Base-by-base conservation (phyloP, 2,113 vertebrate genomes). In the Cyanistes caeruleus region DNA sequence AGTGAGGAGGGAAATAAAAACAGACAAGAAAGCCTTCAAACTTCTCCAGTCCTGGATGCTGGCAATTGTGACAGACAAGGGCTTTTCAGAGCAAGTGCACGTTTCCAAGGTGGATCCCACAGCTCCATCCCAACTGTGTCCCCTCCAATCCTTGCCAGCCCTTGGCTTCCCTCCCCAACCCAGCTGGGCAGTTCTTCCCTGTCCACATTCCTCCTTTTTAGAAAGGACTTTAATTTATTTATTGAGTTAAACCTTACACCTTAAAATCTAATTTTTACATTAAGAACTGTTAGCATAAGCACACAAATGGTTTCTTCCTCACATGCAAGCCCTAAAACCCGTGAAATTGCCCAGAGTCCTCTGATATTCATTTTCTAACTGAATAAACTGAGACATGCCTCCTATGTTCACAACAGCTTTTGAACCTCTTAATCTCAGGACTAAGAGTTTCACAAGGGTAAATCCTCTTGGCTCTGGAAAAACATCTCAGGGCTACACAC, bases 401-500 rank as follows among this genome's bases (percentile, higher is more conserved):
- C 56, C 39, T 53, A 28, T 18, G 18, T 30, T n/a, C 48, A 48
- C 70, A 67, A 41, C 10, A 65, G 67, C 28, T 84, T 95, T 86
- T 56, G 77, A 93, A 77, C 14, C 30, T 70, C 83, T 86, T 74
- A 27, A 84, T 75, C 56, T 72, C 41, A 81, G 65, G 64, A 75
- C 52, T 68, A 75, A 51, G 68, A 78, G 60, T 46, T 93, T 64
- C 88, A 89, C 25, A 84, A 56, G 15, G 23, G 49, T 76, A 92
- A 88, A 90, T 83, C 59, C 35, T 74, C 46, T 77, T 70, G 49
- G 82, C 44, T 93, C 72, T 72, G 60, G n/a, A 95, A 89, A 84
- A 85, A 93, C 41, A 56, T 56, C 87, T 68, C 49, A 53, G 56
- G 64, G 31, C 68, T 81, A 77, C 28, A 74, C 27, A 37, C 46